phyloP scores from a whole-genome alignment of 2,888 invertebrate species.

The Netelia fuscicornis region DNA sequence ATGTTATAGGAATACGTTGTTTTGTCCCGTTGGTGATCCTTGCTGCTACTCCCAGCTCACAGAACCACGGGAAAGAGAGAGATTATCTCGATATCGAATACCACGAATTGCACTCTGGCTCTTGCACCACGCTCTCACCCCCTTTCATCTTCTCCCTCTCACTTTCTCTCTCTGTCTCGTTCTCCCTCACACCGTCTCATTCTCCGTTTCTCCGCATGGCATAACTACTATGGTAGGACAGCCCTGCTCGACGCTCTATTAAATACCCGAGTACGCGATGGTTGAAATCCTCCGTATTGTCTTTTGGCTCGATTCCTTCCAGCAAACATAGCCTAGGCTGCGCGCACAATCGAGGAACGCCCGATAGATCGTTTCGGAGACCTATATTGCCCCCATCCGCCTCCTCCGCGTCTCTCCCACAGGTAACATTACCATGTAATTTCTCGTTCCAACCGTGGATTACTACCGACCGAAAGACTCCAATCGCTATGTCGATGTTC shows the following conservation, averaged over 20 bases:
- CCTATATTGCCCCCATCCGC: slow-evolving; percentile 39
- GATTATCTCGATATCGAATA: slow-evolving; percentile 85
- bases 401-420: not conserved
- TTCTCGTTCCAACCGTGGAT: slow-evolving; percentile 63
- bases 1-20: slow-evolving; percentile 38
- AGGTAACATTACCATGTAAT: slow-evolving; percentile 66
- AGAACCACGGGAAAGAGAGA: slow-evolving; percentile 76
- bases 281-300: slow-evolving; percentile 70
- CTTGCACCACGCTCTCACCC: slow-evolving; percentile 60
- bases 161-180: slow-evolving; percentile 4
- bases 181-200: slow-evolving; percentile 53
- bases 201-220: slow-evolving; percentile 19
- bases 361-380: slow-evolving; percentile 52
- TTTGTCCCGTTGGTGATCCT: slow-evolving; percentile 43
- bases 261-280: slow-evolving; percentile 71
- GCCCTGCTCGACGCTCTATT: slow-evolving; percentile 69
- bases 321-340: slow-evolving; percentile 18
- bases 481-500: slow-evolving; percentile 47
- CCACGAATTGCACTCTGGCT: slow-evolving; percentile 83
- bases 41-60: slow-evolving; percentile 55
- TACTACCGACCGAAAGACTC: slow-evolving; percentile 57
- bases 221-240: slow-evolving; percentile 39
- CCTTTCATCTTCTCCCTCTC: slow-evolving; percentile 39
- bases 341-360: slow-evolving; percentile 35
- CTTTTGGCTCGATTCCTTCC: slow-evolving; percentile 61